Evolutionary conservation across 2,888 invertebrate genomes (phyloP).

Genomic region (Apeira syringaria): DNA sequence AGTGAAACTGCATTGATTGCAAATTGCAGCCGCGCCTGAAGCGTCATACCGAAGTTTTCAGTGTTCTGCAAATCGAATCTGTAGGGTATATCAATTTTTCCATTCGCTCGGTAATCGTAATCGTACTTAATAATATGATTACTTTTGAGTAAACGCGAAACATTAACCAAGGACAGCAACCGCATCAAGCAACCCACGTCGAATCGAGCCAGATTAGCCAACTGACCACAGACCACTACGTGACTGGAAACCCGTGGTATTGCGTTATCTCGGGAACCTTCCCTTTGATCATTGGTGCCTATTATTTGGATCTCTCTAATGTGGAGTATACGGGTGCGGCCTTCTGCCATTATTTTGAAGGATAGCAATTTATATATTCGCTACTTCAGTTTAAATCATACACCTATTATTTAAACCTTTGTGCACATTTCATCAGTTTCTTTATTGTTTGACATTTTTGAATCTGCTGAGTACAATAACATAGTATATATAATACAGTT

Average conservation of each 20-base stretch:
- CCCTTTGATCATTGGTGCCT: conserved; percentile 38
- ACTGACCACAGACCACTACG: conserved; percentile 48
- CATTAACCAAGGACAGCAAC: conserved; percentile 7
- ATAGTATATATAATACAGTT: no score
- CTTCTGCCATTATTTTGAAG: conserved; percentile 1
- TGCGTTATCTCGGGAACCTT: conserved; percentile 35
- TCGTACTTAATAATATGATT: background rate
- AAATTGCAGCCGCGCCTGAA: no score
- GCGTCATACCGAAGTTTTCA: no score
- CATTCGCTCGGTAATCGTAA: no score
- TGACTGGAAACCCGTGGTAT: conserved; percentile 37
- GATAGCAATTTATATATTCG: background rate
- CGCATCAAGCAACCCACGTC: conserved; percentile 4
- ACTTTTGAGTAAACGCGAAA: conserved; percentile 2
- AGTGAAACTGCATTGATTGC: no score
- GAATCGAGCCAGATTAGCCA: conserved; percentile 45
- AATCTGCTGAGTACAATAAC: no score
- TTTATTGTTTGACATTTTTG: no score
- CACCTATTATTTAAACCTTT: no score
- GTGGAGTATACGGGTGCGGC: conserved; percentile 13
- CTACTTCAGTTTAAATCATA: background rate
- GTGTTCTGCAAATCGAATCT: no score
- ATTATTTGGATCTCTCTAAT: conserved; percentile 27
- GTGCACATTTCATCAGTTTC: no score
- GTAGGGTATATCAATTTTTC: no score